These are phyloP conservation scores for Fukomys damarensis DNA, from an alignment of 2,113 vertebrate genomes.

Conservation along the genomic window DNA sequence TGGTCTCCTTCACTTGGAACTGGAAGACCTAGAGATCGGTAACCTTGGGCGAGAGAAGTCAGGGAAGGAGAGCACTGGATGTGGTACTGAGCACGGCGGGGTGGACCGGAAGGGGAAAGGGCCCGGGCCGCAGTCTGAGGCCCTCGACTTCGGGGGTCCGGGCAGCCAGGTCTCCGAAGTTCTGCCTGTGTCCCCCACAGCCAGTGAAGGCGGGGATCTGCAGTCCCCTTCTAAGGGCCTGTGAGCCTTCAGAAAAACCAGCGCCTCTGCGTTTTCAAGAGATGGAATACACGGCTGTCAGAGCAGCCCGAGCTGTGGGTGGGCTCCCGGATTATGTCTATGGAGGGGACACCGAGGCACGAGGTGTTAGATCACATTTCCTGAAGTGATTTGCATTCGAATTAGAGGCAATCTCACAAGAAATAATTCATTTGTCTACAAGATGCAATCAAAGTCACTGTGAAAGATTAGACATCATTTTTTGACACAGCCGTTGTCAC, in stretches of 20 bases:
- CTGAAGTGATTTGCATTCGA: background rate
- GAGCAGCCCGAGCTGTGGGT: rapidly evolving
- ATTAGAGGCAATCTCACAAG: background rate
- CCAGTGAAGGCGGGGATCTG: background rate
- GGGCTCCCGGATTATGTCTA: background rate
- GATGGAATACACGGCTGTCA: background rate
- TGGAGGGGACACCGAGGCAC: background rate
- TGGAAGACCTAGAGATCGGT: background rate
- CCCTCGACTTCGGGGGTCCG: background rate
- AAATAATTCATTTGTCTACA: conserved; percentile 38
- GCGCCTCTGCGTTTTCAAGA: background rate
- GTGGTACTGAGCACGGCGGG: background rate
- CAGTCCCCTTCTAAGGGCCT: background rate
- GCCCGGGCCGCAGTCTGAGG: background rate
- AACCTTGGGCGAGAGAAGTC: conserved; percentile 35
- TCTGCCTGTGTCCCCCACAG: background rate
- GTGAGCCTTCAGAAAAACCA: background rate
- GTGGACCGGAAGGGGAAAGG: background rate
- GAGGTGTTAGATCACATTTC: background rate
- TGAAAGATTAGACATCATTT: conserved; percentile 25
- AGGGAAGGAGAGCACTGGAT: background rate
- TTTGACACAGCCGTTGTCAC: conserved; percentile 2
- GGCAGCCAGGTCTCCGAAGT: background rate
- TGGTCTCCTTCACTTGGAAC: background rate
- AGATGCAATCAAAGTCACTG: background rate